These are phyloP conservation scores for Microctonus hyperodae DNA, from an alignment of 2,888 invertebrate species.

Conservation along the genomic window DNA sequence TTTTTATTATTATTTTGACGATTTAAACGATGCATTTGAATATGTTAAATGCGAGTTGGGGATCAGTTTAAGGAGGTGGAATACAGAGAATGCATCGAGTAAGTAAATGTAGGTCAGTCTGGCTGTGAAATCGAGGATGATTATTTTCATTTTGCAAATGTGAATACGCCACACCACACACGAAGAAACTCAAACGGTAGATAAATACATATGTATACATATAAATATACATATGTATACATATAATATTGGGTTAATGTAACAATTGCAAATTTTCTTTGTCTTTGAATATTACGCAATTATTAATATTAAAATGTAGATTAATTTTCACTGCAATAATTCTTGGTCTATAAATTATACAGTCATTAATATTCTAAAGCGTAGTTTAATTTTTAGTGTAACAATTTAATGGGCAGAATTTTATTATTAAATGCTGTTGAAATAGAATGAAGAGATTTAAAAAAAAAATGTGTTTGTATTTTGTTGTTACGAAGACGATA, in stretches of 20 bases:
- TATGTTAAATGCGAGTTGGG: not conserved
- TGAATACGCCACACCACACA: constrained; percentile 15
- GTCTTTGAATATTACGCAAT: not conserved
- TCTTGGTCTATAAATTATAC: too few relatives aligned
- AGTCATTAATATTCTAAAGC: too few relatives aligned
- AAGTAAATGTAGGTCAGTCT: constrained; percentile 30
- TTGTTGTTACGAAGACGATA: not conserved
- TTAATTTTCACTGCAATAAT: not conserved
- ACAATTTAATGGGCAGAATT: too few relatives aligned
- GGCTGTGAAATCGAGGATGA: constrained; percentile 32
- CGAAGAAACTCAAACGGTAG: constrained; percentile 2
- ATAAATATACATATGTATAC: too few relatives aligned
- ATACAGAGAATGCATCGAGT: constrained; percentile 3
- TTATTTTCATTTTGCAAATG: constrained; percentile 31
- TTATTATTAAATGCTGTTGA: not conserved
- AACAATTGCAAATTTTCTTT: constrained; percentile 7
- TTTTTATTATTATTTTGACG: constrained; percentile 6
- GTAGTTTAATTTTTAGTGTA: too few relatives aligned
- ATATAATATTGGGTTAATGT: constrained; percentile 10
- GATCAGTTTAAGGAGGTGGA: not conserved
- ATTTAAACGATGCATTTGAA: not conserved
- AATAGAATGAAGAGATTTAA: not conserved
- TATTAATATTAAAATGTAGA: not conserved
- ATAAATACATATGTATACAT: constrained; percentile 20
- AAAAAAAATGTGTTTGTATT: too few relatives aligned